Evolutionary conservation across 2,888 invertebrate species (phyloP), one percentile per base, ranked within the genome.

Genomic region (Lasioglossum villosulum): DNA sequence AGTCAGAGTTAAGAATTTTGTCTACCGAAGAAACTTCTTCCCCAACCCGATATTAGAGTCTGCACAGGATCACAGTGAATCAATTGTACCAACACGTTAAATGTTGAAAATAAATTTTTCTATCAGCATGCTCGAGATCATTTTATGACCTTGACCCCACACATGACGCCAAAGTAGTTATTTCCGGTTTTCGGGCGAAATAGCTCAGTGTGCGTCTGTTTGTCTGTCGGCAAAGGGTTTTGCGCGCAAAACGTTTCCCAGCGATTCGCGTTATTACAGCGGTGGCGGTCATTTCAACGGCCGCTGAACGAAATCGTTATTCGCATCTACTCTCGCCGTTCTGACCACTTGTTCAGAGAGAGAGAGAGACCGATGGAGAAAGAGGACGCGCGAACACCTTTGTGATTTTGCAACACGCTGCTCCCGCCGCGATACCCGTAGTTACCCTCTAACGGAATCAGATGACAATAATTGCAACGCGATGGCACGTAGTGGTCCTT

Each of bases 401-500:
- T 75, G 56, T 39, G 59, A 56, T 34, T 82, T 59, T 27, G 56
- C 73, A 66, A 66, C 66, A 12, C 76, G 77, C 68, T 75, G 79
- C 75, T 75, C 45, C 16, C 59, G 72, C 82, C 66, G 52, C 34
- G 76, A 82, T 45, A 68, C 75, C 48, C 56, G 74, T 87, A 83
- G 81, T 87, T 83, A 83, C 68, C 56, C 80, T 73, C 79, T 78
- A 83, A 71, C 78, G 87, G 82, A 89, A 89, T 89, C 82, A 79
- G 84, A 83, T 52, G 89, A 80, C 82, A 89, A 89, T 89, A 89
- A 89, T 87, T 76, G 80, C 80, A 81, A 84, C 70, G 70, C 79
- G 39, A 59, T 74, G 75, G 52, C 87, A 87, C 84, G 79, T 82
- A 75, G 78, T 48, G 39, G 45, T 78, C 86, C 89, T 82, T 87